phyloP scores from a whole-genome alignment of 2,113 vertebrate species.

The Istiophorus platypterus region DNA sequence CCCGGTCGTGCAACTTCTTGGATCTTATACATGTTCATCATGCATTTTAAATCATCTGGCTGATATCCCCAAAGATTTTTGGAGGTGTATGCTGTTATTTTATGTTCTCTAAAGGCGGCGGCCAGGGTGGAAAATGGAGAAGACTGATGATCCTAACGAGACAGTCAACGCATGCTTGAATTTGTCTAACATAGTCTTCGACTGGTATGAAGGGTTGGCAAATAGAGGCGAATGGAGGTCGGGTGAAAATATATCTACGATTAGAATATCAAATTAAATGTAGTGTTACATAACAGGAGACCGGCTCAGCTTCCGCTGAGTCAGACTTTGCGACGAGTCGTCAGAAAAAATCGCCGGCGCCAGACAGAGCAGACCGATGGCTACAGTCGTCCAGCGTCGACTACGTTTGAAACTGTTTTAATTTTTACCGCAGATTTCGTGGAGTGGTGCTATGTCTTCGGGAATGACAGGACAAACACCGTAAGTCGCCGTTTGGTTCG shows the following conservation, averaged over 20 bases:
- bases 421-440: constrained; percentile 4
- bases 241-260: neutral
- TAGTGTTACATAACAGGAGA: constrained; percentile 1
- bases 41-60: neutral
- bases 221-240: no score
- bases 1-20: no score
- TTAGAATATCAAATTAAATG: neutral
- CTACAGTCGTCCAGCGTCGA: constrained; percentile 16
- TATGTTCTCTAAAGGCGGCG: no score
- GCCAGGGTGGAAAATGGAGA: no score
- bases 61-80: no score
- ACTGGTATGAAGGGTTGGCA: no score
- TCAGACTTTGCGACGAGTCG: constrained; percentile 62
- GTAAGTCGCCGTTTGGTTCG: constrained; percentile 69
- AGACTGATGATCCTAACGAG: no score
- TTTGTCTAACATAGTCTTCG: no score
- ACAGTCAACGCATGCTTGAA: no score
- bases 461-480: constrained; percentile 84
- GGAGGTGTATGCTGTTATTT: no score
- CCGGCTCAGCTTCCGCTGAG: constrained; percentile 33
- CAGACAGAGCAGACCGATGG: constrained; percentile 47
- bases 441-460: constrained; percentile 80
- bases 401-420: constrained; percentile 19
- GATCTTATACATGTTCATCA: neutral
- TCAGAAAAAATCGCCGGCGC: constrained; percentile 49